Evolutionary conservation across 2,797 vertebrate species (phyloP).

Genomic region (Hirundo rustica): DNA sequence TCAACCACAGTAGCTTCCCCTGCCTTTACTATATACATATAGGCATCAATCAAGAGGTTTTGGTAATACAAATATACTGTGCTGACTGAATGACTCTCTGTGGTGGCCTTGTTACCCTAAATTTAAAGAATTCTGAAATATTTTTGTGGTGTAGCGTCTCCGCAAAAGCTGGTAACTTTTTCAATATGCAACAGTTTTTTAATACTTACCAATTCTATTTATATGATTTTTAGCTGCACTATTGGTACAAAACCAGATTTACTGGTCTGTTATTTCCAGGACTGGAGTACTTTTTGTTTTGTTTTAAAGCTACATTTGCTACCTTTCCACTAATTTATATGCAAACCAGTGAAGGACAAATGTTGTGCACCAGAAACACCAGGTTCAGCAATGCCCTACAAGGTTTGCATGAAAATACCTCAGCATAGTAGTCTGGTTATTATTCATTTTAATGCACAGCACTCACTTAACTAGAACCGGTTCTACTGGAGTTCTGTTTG

Average conservation of each 20-base stretch:
- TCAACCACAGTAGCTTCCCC: neutral
- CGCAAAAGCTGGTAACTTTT: neutral
- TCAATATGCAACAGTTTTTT: neutral
- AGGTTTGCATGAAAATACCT: neutral
- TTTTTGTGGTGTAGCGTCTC: neutral
- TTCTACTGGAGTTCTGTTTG: neutral
- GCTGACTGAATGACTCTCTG: neutral
- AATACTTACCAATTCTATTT: neutral
- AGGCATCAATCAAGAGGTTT: neutral
- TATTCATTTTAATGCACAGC: neutral
- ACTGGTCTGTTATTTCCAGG: neutral
- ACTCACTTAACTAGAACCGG: neutral
- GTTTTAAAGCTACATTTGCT: neutral
- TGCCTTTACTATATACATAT: too few species aligned
- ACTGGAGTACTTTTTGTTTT: neutral
- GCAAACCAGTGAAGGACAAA: neutral
- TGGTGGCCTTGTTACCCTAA: neutral
- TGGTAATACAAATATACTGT: neutral
- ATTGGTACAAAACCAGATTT: neutral
- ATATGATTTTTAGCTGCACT: neutral
- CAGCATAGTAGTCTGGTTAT: neutral
- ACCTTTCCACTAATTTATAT: neutral
- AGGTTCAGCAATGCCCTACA: neutral
- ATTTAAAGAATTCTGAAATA: neutral
- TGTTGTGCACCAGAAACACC: neutral